Evolutionary conservation across 2,888 invertebrate genomes (phyloP).

Genomic region (Rhingia campestris): DNA sequence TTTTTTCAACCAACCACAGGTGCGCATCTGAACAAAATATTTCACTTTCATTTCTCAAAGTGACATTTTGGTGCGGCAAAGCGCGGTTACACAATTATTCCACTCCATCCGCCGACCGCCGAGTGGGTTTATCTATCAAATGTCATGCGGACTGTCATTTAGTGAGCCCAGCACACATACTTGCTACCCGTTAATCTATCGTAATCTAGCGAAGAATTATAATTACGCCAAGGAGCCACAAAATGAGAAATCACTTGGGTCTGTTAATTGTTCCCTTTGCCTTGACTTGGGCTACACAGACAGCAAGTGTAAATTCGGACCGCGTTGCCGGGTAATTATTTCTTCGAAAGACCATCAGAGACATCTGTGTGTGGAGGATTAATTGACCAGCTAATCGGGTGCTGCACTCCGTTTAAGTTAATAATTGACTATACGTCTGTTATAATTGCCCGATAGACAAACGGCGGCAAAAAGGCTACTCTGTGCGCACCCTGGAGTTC

Average conservation of each 20-base stretch:
- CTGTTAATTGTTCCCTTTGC: constrained; percentile 53
- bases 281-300: background rate
- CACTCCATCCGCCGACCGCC: constrained; percentile 17
- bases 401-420: constrained; percentile 68
- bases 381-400: constrained; percentile 68
- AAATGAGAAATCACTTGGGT: constrained; percentile 49
- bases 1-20: constrained; percentile 28
- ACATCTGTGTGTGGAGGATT: constrained; percentile 72
- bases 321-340: constrained; percentile 39
- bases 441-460: constrained; percentile 70
- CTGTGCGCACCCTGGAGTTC: constrained; percentile 33
- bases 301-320: constrained; percentile 13
- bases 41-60: constrained; percentile 65
- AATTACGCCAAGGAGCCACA: constrained; percentile 44
- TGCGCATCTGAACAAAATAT: constrained; percentile 56
- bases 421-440: constrained; percentile 70
- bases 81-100: constrained; percentile 37
- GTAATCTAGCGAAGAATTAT: constrained; percentile 55
- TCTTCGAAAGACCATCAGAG: constrained; percentile 48
- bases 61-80: constrained; percentile 47
- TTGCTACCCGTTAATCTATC: constrained; percentile 26
- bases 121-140: constrained; percentile 39
- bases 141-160: constrained; percentile 53
- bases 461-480: constrained; percentile 31
- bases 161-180: constrained; percentile 23